Evolutionary conservation across 2,797 vertebrate genomes (phyloP), one percentile per base, ranked within the genome.

Genomic region (Myotis vivesi): DNA sequence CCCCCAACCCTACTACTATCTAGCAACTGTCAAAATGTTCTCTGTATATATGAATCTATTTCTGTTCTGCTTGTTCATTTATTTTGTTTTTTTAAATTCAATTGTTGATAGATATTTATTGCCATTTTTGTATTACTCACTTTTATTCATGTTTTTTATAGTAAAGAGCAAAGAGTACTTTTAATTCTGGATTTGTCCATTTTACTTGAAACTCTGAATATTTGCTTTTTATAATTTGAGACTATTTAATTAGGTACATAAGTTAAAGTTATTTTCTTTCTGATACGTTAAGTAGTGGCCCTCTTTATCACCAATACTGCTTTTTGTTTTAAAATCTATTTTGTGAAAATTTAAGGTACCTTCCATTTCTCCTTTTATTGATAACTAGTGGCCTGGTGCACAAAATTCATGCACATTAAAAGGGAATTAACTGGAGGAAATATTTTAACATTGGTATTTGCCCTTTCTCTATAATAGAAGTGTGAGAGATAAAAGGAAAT

Each of bases 241-340:
- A 11, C 71, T 92, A 38, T 51, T 88, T 87, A 87, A 36, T 68
- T 82, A 72, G 53, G n/a, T 90, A 84, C 82, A 33, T 30, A 93
- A 80, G 17, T 87, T 84, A 53, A 82, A 92, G 59, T 73, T 46
- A 49, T 36, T 81, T 91, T 76, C 59, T 41, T 88, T 93, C 33
- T 59, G 55, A 38, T 66, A 33, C 28, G 41, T 55, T 73, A 73
- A 73, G n/a, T 75, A 66, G 13, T 38, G 82, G 5, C 22, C 23
- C 38, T 91, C 44, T 86, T 79, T 89, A 91, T 66, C 11, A 76
- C 38, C 38, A 92, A 2, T 85, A 44, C 22, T 85, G 20, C 20
- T 91, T 94, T 91, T 95, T 87, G 28, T 82, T 16, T 62, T 85
- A 94, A 90, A 41, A 38, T 91, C 25, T 75, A 0, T 76, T 72